Evolutionary conservation across 2,113 vertebrate species (phyloP).

Genomic region (Nerophis ophidion): DNA sequence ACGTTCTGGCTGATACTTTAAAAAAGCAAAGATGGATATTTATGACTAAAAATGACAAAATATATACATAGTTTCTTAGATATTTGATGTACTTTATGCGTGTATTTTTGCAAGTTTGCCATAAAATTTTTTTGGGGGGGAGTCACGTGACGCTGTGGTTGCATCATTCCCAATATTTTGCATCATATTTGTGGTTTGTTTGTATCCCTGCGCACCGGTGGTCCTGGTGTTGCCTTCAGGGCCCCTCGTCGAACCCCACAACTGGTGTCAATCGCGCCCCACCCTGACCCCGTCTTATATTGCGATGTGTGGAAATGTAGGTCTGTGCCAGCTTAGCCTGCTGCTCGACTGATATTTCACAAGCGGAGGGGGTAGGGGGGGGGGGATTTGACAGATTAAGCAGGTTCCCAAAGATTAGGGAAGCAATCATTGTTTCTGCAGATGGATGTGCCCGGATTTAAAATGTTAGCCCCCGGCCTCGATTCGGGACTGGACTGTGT

Average conservation of each 20-base stretch:
- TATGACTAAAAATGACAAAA: too few species aligned
- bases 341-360: conserved; percentile 54
- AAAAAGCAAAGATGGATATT: too few species aligned
- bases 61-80: too few species aligned
- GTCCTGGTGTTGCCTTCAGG: not conserved
- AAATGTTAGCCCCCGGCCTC: conserved; percentile 28
- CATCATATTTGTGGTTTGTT: too few species aligned
- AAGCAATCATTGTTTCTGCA: conserved; percentile 66
- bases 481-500: conserved; percentile 18
- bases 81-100: too few species aligned
- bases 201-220: not conserved
- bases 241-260: not conserved
- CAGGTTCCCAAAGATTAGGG: conserved; percentile 63
- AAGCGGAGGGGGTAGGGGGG: conserved; percentile 13
- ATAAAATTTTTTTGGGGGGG: too few species aligned
- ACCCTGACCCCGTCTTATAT: not conserved
- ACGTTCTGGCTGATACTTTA: too few species aligned
- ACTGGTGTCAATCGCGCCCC: not conserved
- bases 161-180: not conserved
- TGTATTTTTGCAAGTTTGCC: too few species aligned
- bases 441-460: conserved; percentile 52
- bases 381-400: conserved; percentile 65
- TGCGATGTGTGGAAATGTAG: conserved; percentile 50
- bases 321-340: conserved; percentile 54
- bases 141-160: too few species aligned